Evolutionary conservation across 2,888 invertebrate genomes (phyloP), one percentile per base, ranked within the genome.

Genomic region (Eristalis intricaria): DNA sequence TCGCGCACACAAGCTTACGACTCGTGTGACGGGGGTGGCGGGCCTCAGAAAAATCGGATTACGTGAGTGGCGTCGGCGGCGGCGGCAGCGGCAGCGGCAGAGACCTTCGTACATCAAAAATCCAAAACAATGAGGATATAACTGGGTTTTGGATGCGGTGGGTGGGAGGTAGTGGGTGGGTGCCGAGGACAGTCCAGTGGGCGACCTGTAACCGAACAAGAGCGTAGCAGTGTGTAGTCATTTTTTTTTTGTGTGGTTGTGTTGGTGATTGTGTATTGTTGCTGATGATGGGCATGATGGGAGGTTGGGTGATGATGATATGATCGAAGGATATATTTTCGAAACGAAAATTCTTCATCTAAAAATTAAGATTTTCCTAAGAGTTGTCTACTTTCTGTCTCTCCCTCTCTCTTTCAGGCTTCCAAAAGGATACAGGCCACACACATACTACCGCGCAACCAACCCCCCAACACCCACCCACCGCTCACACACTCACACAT

Each of bases 81-180:
- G 78, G 78, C 86, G 79, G 79, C 79, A 84, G 87, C 83, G 68
- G 78, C 75, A 75, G 80, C 87, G 83, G 79, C 86, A 87, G 63
- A 83, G 86, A 87, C 87, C 84, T 84, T 87, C 87, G 87, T 66
- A 83, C 70, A 83, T 83, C 69, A 83, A 60, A 74, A 60, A 78
- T 56, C 79, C 84, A 87, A 87, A 84, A 87, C 87, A 87, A 87
- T 87, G 87, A 76, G 76, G 76, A 84, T 70, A 71, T 76, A 32
- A 77, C n/a, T 63, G 32, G 29, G 32, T 68, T 26, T 29, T 29
- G 15, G 19, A 13, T 38, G 15, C 22, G 29, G 79, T 78, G 71
- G 73, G 76, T 80, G 73, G 86, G 88, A 84, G 88, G 89, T 89
- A 69, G 84, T 85, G 66, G 68, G 71, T 73, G 79, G 43, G 15